Conservation (phyloP, 2,888 invertebrate species). For the Disparrhopalites patrizii region DNA sequence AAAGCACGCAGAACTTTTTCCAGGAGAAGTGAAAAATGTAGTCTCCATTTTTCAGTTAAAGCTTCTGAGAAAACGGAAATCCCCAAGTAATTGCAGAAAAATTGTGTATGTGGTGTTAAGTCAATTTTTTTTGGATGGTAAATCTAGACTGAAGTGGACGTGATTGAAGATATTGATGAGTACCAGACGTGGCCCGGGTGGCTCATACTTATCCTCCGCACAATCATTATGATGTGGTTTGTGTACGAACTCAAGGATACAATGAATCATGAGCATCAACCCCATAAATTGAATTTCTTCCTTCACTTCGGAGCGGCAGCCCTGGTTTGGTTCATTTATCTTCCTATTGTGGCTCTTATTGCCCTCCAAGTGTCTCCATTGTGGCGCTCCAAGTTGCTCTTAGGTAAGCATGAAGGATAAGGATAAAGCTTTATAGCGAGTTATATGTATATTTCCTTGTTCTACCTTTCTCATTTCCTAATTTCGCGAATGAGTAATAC, state of each 20-base stretch:
- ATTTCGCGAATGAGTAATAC: neutral
- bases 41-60: too few relatives aligned
- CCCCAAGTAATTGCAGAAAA: too few relatives aligned
- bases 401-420: too few relatives aligned
- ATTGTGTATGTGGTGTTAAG: too few relatives aligned
- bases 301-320: constrained; percentile 96
- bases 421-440: too few relatives aligned
- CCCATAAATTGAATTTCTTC: constrained; percentile 83
- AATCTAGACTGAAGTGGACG: constrained; percentile 85
- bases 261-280: constrained; percentile 74
- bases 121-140: neutral
- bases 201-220: constrained; percentile 80
- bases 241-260: constrained; percentile 56
- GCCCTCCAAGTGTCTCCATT: constrained; percentile 88
- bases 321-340: constrained; percentile 96
- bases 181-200: constrained; percentile 98
- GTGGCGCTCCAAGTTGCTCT: constrained; percentile 90
- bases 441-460: too few relatives aligned
- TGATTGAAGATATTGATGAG: constrained; percentile 92
- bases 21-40: too few relatives aligned
- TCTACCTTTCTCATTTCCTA: neutral
- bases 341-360: constrained; percentile 89
- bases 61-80: too few relatives aligned
- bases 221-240: constrained; percentile 86
- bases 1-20: too few relatives aligned